Percentiles rank a stretch among this genome's conserved stretches.
Evolutionary conservation across 23 tunicate species (phyloP).

Genomic region (Phallusia fumigata): DNA sequence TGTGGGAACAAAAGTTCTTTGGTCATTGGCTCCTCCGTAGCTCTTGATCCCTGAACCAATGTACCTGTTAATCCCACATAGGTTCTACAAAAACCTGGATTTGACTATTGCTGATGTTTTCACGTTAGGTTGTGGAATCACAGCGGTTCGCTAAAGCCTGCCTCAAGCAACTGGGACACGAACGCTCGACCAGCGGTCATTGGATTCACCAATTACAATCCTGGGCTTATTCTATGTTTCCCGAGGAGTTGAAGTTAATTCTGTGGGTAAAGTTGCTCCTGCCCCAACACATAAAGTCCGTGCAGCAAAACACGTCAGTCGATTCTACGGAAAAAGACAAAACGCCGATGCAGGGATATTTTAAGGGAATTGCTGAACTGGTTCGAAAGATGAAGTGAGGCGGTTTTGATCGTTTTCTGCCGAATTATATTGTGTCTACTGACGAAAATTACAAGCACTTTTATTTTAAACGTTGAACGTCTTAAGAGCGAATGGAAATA

Average conservation of each 20-base stretch:
- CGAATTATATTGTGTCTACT: too few species aligned
- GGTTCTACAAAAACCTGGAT: too few species aligned
- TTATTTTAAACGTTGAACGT: too few species aligned
- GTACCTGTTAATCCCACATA: too few species aligned
- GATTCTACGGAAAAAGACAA: background rate
- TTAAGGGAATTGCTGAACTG: background rate
- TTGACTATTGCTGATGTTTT: too few species aligned
- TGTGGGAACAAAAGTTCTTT: too few species aligned
- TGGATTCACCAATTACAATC: slow-evolving; percentile 88
- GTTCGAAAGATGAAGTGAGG: background rate
- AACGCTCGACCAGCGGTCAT: slow-evolving; percentile 81
- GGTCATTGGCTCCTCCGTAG: too few species aligned
- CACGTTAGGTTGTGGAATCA: slow-evolving; percentile 67
- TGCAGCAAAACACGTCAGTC: background rate
- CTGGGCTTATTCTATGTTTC: slow-evolving; percentile 70
- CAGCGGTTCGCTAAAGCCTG: slow-evolving; percentile 72
- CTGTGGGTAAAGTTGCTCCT: slow-evolving; percentile 42
- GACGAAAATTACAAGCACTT: too few species aligned
- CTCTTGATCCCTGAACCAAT: too few species aligned
- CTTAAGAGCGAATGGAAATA: too few species aligned
- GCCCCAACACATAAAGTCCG: background rate
- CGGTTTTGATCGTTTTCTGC: too few species aligned
- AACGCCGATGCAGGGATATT: background rate
- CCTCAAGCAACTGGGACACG: slow-evolving; percentile 86
- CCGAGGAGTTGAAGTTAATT: slow-evolving; percentile 63